Conservation (phyloP, 2,797 vertebrate species). For the Poecilia velifera region DNA sequence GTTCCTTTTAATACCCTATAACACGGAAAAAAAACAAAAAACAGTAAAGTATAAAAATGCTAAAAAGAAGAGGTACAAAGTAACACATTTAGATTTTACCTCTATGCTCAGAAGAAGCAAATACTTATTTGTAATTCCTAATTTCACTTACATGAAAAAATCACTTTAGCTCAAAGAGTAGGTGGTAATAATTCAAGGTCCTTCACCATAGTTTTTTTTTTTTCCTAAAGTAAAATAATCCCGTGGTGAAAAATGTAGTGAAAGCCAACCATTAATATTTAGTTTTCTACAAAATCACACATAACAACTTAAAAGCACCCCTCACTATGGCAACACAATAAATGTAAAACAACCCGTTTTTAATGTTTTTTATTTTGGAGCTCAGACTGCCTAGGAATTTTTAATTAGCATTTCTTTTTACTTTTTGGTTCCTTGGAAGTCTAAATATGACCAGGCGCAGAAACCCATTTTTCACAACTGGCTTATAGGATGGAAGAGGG, state of each 20-base stretch:
- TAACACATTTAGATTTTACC: neutral
- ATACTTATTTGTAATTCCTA: neutral
- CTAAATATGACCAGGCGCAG: neutral
- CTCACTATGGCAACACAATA: neutral
- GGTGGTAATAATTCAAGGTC: neutral
- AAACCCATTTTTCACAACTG: neutral
- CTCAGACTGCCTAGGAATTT: neutral
- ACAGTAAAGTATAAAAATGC: constrained; percentile 39
- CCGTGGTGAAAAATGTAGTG: too few relatives aligned
- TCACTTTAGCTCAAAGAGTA: constrained; percentile 13
- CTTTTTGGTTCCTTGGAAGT: neutral
- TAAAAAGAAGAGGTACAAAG: constrained; percentile 9
- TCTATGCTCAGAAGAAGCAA: neutral
- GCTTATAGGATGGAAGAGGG: neutral
- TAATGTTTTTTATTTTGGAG: neutral
- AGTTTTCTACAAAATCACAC: neutral
- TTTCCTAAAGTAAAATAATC: neutral
- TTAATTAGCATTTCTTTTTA: neutral
- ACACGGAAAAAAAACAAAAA: constrained; percentile 44
- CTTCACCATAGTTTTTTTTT: neutral
- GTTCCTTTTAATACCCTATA: constrained; percentile 94
- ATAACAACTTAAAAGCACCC: neutral
- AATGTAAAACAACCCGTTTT: neutral
- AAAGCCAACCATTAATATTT: neutral
- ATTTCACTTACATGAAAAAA: neutral